These are phyloP conservation scores for Hemibagrus guttatus DNA, from an alignment of 2,797 vertebrate genomes.

Conservation along the genomic window DNA sequence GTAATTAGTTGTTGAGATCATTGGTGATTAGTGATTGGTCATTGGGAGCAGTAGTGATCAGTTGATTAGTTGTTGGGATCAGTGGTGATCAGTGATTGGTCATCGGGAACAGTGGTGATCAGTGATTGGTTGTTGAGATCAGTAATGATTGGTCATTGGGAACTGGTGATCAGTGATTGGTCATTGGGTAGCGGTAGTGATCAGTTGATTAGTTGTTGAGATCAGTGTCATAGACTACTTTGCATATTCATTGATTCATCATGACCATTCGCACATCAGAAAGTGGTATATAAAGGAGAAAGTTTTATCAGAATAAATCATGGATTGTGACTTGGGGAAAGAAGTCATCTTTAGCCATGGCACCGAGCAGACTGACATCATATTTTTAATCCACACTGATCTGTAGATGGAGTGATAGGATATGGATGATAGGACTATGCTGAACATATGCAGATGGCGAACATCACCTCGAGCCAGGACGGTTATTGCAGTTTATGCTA, in stretches of 20 bases:
- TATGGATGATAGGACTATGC: neutral
- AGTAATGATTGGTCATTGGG: too few relatives aligned
- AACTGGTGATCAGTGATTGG: neutral
- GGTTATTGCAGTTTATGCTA: slow-evolving; percentile 12
- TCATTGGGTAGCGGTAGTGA: neutral
- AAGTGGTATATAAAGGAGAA: neutral
- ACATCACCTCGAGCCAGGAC: neutral
- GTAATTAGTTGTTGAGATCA: neutral
- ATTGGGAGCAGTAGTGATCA: too few relatives aligned
- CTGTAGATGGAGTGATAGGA: neutral
- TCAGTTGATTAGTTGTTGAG: neutral
- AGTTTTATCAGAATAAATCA: neutral
- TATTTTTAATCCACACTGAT: neutral
- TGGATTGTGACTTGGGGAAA: neutral
- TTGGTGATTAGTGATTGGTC: too few relatives aligned
- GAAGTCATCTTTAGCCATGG: neutral
- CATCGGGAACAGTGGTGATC: too few relatives aligned
- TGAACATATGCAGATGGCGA: neutral
- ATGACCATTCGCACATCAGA: neutral
- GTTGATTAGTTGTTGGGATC: too few relatives aligned
- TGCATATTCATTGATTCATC: neutral
- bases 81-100: too few relatives aligned
- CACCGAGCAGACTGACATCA: neutral
- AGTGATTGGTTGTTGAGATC: neutral
- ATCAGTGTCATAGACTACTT: neutral